These are phyloP conservation scores for Melieria omissa DNA, from an alignment of 2,888 invertebrate genomes.

Conservation along the genomic window DNA sequence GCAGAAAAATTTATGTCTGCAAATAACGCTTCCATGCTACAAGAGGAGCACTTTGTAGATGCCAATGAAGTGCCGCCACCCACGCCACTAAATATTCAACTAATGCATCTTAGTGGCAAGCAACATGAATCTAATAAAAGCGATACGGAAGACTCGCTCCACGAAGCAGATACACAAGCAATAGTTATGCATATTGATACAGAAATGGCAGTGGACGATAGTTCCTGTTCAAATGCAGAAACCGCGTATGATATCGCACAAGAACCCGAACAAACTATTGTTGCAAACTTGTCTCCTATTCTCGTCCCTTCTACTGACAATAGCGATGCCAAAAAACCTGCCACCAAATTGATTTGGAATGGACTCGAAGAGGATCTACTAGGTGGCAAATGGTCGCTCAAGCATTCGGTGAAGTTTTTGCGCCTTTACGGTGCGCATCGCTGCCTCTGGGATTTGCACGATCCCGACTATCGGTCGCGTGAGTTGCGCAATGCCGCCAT, in stretches of 20 bases:
- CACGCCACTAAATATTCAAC: constrained; percentile 26
- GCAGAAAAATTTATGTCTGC: constrained; percentile 18
- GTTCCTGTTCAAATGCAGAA: background rate
- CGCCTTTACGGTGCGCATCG: constrained; percentile 52
- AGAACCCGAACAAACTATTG: background rate
- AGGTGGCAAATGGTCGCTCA: constrained; percentile 54
- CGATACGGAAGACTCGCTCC: background rate
- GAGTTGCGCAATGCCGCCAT: constrained; percentile 51
- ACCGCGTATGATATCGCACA: background rate
- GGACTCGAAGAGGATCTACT: constrained; percentile 51
- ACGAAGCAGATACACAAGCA: background rate
- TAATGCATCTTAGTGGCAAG: background rate
- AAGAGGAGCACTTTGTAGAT: constrained; percentile 42
- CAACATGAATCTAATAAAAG: background rate
- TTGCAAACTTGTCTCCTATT: background rate
- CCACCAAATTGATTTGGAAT: constrained; percentile 48
- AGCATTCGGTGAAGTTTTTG: constrained; percentile 52
- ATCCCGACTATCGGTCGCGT: constrained; percentile 48
- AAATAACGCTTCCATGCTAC: background rate
- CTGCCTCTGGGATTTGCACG: constrained; percentile 52
- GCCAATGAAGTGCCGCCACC: constrained; percentile 44
- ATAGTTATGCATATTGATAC: background rate
- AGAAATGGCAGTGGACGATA: background rate
- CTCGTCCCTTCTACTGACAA: background rate
- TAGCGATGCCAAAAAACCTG: background rate